These are phyloP conservation scores for Hydrophis major DNA, from an alignment of 2,797 vertebrate species.

Conservation along the genomic window DNA sequence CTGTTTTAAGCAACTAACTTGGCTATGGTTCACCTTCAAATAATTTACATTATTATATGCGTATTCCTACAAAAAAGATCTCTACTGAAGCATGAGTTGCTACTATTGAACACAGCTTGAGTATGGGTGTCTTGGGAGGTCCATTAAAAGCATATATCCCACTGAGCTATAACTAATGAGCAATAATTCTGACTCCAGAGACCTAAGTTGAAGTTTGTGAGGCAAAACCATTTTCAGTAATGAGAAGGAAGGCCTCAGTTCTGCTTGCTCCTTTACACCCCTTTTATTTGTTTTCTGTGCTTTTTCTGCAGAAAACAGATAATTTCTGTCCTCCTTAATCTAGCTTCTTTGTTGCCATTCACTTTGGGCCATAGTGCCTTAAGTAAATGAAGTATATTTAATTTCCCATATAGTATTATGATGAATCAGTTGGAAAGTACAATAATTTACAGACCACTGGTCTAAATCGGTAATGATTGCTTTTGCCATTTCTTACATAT, in stretches of 20 bases:
- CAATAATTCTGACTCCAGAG: slow-evolving; percentile 19
- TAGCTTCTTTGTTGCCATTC: slow-evolving; percentile 18
- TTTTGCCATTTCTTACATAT: slow-evolving; percentile 23
- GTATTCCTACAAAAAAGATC: background rate
- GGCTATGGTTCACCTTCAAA: background rate
- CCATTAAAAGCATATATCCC: slow-evolving; percentile 31
- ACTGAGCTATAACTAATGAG: background rate
- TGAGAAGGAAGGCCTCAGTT: slow-evolving; percentile 3
- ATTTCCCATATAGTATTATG: slow-evolving; percentile 18
- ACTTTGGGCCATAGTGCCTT: slow-evolving; percentile 19
- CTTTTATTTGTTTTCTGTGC: background rate
- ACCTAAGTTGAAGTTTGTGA: slow-evolving; percentile 6
- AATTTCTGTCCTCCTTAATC: slow-evolving; percentile 21
- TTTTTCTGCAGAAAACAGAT: slow-evolving; percentile 23
- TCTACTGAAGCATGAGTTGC: slow-evolving; percentile 1
- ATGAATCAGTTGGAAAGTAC: slow-evolving; percentile 20
- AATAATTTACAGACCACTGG: slow-evolving; percentile 7
- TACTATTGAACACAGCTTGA: slow-evolving; percentile 39
- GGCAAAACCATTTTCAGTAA: slow-evolving; percentile 18
- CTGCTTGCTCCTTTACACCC: slow-evolving; percentile 35
- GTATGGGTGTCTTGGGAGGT: slow-evolving; percentile 30
- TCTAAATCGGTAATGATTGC: background rate
- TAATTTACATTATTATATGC: background rate
- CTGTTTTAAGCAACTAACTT: background rate
- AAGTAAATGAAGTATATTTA: slow-evolving; percentile 32